Base-by-base conservation (phyloP, 2,888 invertebrate genomes). In the Achlya flavicornis region DNA sequence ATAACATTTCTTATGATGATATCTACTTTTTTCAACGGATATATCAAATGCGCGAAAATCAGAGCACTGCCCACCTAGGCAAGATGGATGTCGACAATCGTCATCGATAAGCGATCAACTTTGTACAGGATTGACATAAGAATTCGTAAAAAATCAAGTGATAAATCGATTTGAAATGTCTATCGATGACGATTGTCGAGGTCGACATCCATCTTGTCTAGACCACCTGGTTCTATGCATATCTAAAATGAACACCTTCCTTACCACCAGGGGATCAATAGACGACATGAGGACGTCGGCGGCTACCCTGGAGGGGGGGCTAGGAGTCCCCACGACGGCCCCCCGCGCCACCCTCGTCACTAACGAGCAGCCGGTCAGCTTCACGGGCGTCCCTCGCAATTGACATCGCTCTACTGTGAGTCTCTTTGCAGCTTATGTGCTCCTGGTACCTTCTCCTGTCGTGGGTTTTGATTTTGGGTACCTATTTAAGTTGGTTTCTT, bases 281-380 rank as follows among this genome's bases (percentile, higher is more conserved):
- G 96, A 96, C 73, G 97, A 97, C 80, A 97, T 97, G 97, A 95
- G 96, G 88, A 95, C 94, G 88, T 94, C 96, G 83, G 96, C 96
- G 72, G 95, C 94, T 66, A 90, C 82, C 69, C 86, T 94, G 58
- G 93, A 92, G 76, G 85, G 91, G 59, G 93, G 93, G 1, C 57
- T 75, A 48, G 85, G 79, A 7, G 89, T 72, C 77, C 83, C 84
- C 62, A 91, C 94, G 73, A 90, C 95, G 69, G 95, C 94, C 76
- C 96, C 96, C 90, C 95, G 95, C 79, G 96, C 97, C 79, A 96
- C 95, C 82, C 96, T 97, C 84, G 96, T 97, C 79, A 95, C 96
- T 83, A 96, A 97, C 94, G 97, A 97, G 84, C 96, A 97, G 89
- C 97, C 97, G 58, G 95, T 96, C 88, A 96, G 96, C 91, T 95